A percentile compares a stretch with the other conserved stretches of the same genome.
phyloP scores from a whole-genome alignment of 2,888 invertebrate genomes.

The Leucophora obtusa region DNA sequence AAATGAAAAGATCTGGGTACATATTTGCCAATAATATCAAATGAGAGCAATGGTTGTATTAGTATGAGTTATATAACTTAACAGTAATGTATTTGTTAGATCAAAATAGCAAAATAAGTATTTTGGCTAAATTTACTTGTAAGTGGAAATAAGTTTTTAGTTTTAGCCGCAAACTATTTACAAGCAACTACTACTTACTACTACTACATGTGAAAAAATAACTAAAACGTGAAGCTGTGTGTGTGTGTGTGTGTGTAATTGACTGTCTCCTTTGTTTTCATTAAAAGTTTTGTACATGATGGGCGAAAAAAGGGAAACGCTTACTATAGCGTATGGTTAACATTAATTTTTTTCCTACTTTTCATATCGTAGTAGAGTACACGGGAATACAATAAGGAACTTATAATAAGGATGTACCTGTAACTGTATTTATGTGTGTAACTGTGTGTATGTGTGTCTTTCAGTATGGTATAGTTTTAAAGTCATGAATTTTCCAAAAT shows the following conservation, averaged over 20 bases:
- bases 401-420: slow-evolving; percentile 5
- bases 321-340: slow-evolving; percentile 52
- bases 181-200: not conserved
- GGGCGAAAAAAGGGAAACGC: not conserved
- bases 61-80: no score
- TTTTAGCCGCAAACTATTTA: slow-evolving; percentile 40
- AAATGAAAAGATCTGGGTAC: not conserved
- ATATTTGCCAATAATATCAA: not conserved
- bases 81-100: slow-evolving; percentile 22
- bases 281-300: slow-evolving; percentile 39
- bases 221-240: not conserved
- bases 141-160: slow-evolving; percentile 21
- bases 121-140: slow-evolving; percentile 33
- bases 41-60: not conserved
- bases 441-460: slow-evolving; percentile 2
- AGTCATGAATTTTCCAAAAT: slow-evolving; percentile 42
- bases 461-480: slow-evolving; percentile 28
- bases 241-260: not conserved
- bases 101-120: slow-evolving; percentile 29
- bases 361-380: slow-evolving; percentile 31
- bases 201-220: no score
- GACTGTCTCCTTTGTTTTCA: slow-evolving; percentile 37
- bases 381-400: not conserved
- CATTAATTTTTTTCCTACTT: slow-evolving; percentile 47
- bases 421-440: not conserved